phyloP scores from a whole-genome alignment of 64 coral and sea anemone species.

The Trachythela sp. region DNA sequence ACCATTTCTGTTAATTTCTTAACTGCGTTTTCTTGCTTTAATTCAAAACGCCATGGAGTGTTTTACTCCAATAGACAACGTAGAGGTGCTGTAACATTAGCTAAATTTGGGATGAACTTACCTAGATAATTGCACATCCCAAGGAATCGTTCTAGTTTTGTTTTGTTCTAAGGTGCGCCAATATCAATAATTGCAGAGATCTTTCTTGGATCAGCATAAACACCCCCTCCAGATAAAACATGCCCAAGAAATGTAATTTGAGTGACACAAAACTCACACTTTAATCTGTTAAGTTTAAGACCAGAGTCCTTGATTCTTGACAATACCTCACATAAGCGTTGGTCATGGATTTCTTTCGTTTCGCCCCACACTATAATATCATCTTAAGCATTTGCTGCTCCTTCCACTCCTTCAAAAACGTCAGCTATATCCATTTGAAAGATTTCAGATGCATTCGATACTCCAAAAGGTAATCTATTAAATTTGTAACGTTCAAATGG shows the following conservation, averaged over 20 bases:
- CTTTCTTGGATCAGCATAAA: constrained; percentile 22
- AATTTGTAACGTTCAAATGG: background rate
- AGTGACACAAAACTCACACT: background rate
- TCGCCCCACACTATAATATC: constrained; percentile 29
- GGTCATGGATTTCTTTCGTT: background rate
- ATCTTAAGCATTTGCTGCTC: background rate
- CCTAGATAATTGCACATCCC: too few species aligned
- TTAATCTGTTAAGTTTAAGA: background rate
- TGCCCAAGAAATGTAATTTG: constrained; percentile 15
- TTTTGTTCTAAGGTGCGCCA: too few species aligned
- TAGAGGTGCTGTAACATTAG: too few species aligned
- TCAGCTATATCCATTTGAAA: constrained; percentile 25
- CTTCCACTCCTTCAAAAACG: background rate
- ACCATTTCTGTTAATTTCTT: too few species aligned
- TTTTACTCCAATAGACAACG: too few species aligned
- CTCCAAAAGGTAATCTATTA: constrained; percentile 19
- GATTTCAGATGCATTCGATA: background rate
- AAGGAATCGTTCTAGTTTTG: too few species aligned
- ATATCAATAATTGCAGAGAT: constrained; percentile 25
- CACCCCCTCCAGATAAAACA: background rate
- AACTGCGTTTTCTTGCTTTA: too few species aligned
- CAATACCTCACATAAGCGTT: constrained; percentile 5
- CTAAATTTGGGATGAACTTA: too few species aligned
- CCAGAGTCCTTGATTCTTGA: constrained; percentile 10
- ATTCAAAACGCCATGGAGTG: too few species aligned